These are phyloP conservation scores for Esperia sulphurella DNA, from an alignment of 2,888 invertebrate species.

Conservation along the genomic window DNA sequence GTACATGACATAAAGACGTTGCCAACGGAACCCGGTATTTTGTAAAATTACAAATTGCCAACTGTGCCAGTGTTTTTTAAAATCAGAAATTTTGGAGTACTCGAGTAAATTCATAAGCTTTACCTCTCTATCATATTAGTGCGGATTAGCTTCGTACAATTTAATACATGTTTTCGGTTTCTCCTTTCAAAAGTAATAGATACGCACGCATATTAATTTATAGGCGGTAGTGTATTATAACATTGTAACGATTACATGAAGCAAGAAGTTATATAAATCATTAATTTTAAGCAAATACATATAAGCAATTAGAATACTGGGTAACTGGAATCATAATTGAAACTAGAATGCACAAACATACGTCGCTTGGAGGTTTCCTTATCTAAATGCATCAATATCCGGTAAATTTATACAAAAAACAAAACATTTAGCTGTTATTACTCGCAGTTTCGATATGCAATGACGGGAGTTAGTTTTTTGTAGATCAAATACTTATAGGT, in stretches of 20 bases:
- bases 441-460: background rate
- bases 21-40: too few relatives aligned
- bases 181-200: background rate
- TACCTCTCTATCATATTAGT: too few relatives aligned
- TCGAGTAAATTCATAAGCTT: too few relatives aligned
- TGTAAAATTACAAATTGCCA: too few relatives aligned
- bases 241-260: background rate
- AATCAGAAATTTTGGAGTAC: too few relatives aligned
- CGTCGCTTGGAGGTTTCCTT: background rate
- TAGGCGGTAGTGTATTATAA: background rate
- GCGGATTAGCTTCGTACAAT: background rate
- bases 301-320: background rate
- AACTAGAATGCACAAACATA: background rate
- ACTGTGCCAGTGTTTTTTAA: too few relatives aligned
- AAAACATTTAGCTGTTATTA: background rate
- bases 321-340: background rate
- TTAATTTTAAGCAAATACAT: background rate
- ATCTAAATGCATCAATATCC: background rate
- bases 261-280: background rate
- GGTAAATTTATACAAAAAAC: background rate
- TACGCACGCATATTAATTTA: constrained; percentile 3
- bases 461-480: background rate
- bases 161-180: constrained; percentile 1
- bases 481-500: background rate
- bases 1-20: too few relatives aligned